A percentile compares a stretch with the other conserved stretches of the same genome.
These are phyloP conservation scores for Brachycybe producta DNA, from an alignment of 2,888 invertebrate genomes.

Conservation along the genomic window DNA sequence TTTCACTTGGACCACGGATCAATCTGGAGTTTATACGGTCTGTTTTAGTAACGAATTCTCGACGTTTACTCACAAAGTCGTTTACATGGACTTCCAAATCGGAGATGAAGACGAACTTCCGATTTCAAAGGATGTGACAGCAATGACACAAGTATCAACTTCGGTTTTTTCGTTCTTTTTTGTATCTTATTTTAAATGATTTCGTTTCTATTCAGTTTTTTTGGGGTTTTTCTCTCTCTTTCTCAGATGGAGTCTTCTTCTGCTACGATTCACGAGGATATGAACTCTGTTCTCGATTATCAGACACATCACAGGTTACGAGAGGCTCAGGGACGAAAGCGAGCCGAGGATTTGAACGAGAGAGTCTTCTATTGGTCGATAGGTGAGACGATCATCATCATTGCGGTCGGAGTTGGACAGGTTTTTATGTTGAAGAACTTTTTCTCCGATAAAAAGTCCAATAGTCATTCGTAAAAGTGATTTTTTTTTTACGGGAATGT, in stretches of 20 bases:
- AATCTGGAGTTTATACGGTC: constrained; percentile 62
- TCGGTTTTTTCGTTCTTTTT: constrained; percentile 2
- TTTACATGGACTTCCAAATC: constrained; percentile 95
- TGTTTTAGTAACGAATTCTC: constrained; percentile 99
- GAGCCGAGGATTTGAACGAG: constrained; percentile 93
- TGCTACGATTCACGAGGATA: constrained; percentile 74
- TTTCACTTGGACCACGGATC: constrained; percentile 63
- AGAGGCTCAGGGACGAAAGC: constrained; percentile 85
- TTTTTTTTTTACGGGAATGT: no score
- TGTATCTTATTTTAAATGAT: constrained; percentile 3
- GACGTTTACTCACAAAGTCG: constrained; percentile 94
- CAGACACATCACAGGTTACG: constrained; percentile 93
- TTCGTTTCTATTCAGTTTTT: background rate
- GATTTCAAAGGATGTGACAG: constrained; percentile 74
- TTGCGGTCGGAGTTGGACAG: constrained; percentile 77
- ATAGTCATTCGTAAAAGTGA: constrained; percentile 27
- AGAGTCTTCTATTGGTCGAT: constrained; percentile 87
- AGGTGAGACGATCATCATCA: constrained; percentile 69
- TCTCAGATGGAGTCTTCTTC: constrained; percentile 85
- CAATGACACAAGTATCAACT: constrained; percentile 54
- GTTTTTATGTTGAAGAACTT: constrained; percentile 83
- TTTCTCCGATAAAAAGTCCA: constrained; percentile 59
- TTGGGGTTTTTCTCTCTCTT: constrained; percentile 16
- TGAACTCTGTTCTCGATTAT: constrained; percentile 78
- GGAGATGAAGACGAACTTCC: constrained; percentile 78